Conservation (phyloP, 2,797 vertebrate species). For the Hypotaenidia okinawae region DNA sequence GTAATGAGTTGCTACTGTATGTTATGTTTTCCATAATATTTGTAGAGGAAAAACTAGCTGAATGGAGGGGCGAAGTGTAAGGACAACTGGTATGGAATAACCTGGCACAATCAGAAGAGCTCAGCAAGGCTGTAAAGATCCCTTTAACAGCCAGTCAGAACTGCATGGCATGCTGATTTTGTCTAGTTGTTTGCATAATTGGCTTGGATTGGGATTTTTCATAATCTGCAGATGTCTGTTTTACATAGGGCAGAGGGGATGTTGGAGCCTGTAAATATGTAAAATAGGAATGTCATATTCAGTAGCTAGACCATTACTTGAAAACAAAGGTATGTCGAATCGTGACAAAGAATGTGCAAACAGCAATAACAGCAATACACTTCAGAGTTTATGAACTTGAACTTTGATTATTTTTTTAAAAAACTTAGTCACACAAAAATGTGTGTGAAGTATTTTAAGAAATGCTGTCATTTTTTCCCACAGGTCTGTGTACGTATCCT, state of each 20-base stretch:
- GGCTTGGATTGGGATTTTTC: not conserved
- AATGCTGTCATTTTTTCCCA: not conserved
- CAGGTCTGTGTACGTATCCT: not conserved
- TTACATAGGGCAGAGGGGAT: not conserved
- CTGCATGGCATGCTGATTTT: not conserved
- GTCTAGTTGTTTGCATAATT: not conserved
- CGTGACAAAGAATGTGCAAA: not conserved
- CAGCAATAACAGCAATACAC: not conserved
- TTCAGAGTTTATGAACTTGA: not conserved
- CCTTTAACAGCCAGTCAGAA: not conserved
- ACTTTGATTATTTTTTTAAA: not conserved
- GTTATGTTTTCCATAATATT: not conserved
- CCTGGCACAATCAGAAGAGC: not conserved
- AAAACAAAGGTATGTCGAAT: not conserved
- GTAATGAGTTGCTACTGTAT: not conserved
- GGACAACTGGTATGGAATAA: not conserved
- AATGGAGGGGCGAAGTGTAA: not conserved
- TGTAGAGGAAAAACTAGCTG: not conserved
- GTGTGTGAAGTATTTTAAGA: not conserved
- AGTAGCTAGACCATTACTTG: not conserved
- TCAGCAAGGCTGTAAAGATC: not conserved
- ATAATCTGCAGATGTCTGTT: not conserved
- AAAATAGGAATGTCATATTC: not conserved
- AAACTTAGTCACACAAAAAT: not conserved
- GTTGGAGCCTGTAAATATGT: not conserved